Conservation (phyloP, 1,140 invertebrate species). For the Asobara japonica region DNA sequence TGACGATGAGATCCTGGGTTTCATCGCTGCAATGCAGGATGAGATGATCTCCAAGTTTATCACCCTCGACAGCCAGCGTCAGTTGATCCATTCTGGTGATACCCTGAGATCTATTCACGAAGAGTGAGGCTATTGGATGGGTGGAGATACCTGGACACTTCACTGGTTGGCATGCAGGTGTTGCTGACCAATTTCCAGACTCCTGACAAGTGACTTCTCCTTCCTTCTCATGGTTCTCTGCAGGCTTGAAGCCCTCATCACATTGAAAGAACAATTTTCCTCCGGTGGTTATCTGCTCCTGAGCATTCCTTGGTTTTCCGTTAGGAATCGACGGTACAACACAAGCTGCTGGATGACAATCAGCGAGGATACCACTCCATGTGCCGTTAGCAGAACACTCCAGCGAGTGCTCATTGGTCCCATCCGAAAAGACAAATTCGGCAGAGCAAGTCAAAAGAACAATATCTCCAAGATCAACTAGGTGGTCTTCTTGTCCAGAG, state of each 20-base stretch:
- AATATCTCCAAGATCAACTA: conserved; percentile 45
- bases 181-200: not conserved
- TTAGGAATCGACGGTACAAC: conserved; percentile 39
- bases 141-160: not conserved
- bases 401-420: conserved; percentile 43
- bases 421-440: conserved; percentile 47
- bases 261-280: not conserved
- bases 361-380: conserved; percentile 51
- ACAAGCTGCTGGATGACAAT: conserved; percentile 46
- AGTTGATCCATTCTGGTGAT: not conserved
- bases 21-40: conserved; percentile 43
- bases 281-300: not conserved
- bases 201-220: not conserved
- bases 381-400: conserved; percentile 47
- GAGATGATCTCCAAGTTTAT: conserved; percentile 38
- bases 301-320: conserved; percentile 19
- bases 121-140: conserved; percentile 13
- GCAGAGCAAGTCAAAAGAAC: conserved; percentile 43
- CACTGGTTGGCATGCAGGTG: not conserved
- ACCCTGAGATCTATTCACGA: not conserved
- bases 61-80: conserved; percentile 35
- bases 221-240: too few species aligned
- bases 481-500: not conserved
- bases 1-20: conserved; percentile 19
- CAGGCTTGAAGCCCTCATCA: not conserved